Conservation (phyloP, 2,888 invertebrate species). For the Disparrhopalites patrizii region DNA sequence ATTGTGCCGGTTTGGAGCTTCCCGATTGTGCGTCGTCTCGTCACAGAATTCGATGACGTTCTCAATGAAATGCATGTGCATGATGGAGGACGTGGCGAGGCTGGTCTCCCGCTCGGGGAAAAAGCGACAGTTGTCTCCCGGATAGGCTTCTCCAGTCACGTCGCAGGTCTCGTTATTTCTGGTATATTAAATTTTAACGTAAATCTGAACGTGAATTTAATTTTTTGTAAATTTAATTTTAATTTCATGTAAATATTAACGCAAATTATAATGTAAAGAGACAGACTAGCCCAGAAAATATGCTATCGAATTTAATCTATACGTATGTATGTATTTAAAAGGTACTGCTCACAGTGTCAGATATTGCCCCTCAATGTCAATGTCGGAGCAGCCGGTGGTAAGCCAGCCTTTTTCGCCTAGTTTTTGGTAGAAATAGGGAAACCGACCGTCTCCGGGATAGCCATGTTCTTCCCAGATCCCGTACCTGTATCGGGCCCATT, state of each 20-base stretch:
- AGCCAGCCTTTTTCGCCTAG: conserved; percentile 27
- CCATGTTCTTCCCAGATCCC: conserved; percentile 43
- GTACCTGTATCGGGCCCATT: conserved; percentile 40
- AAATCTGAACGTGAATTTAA: neutral
- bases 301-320: neutral
- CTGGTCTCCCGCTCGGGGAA: conserved; percentile 20
- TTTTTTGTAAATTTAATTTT: neutral
- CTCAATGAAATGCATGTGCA: conserved; percentile 43
- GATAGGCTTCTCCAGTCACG: conserved; percentile 13
- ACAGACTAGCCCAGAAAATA: neutral
- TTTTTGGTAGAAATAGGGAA: conserved; percentile 37
- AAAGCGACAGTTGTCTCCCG: conserved; percentile 36
- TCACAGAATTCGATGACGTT: conserved; percentile 57
- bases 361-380: conserved; percentile 31
- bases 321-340: neutral
- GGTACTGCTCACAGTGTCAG: conserved; percentile 24
- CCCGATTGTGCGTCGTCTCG: conserved; percentile 59
- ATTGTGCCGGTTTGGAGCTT: conserved; percentile 64
- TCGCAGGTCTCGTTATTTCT: conserved; percentile 25
- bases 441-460: conserved; percentile 26
- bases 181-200: neutral
- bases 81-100: conserved; percentile 34
- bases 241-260: neutral
- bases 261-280: neutral
- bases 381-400: conserved; percentile 38